These are phyloP conservation scores for Tachina grossa DNA, from an alignment of 2,888 invertebrate genomes.

Conservation along the genomic window DNA sequence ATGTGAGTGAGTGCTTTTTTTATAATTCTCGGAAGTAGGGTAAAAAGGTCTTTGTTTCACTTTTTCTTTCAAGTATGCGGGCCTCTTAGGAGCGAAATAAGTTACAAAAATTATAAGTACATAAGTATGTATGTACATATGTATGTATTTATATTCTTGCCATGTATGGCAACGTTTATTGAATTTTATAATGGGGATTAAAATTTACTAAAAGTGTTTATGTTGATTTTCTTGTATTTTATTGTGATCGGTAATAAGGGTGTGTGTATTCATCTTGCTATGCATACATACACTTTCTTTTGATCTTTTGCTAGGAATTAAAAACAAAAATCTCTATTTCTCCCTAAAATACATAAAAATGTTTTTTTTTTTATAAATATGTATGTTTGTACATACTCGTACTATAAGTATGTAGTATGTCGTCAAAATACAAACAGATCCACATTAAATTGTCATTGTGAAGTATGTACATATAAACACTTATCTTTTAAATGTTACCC, in stretches of 20 bases:
- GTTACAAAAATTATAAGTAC: neutral
- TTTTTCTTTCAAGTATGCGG: slow-evolving; percentile 64
- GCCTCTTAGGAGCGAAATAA: slow-evolving; percentile 16
- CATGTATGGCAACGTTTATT: slow-evolving; percentile 46
- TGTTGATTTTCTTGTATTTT: slow-evolving; percentile 41
- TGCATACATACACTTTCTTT: slow-evolving; percentile 45
- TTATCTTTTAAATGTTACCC: slow-evolving; percentile 17
- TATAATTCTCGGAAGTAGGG: slow-evolving; percentile 61
- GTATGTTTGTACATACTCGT: no score
- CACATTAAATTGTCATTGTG: slow-evolving; percentile 38
- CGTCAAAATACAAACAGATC: slow-evolving; percentile 22
- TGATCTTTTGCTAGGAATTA: slow-evolving; percentile 63
- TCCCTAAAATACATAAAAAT: slow-evolving; percentile 41
- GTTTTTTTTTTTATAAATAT: no score
- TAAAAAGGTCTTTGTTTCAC: slow-evolving; percentile 46
- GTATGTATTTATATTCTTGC: neutral
- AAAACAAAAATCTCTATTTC: slow-evolving; percentile 30
- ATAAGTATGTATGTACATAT: neutral
- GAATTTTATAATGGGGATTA: slow-evolving; percentile 54
- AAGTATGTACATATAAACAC: slow-evolving; percentile 3
- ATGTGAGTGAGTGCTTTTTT: slow-evolving; percentile 19
- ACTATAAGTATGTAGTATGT: neutral
- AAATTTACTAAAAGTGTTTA: slow-evolving; percentile 35
- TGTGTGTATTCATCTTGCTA: slow-evolving; percentile 31
- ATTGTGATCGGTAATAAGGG: slow-evolving; percentile 42